Percentiles rank a stretch among this genome's conserved stretches.
Evolutionary conservation across 2,888 invertebrate species (phyloP).

Genomic region (Aquatica leii): DNA sequence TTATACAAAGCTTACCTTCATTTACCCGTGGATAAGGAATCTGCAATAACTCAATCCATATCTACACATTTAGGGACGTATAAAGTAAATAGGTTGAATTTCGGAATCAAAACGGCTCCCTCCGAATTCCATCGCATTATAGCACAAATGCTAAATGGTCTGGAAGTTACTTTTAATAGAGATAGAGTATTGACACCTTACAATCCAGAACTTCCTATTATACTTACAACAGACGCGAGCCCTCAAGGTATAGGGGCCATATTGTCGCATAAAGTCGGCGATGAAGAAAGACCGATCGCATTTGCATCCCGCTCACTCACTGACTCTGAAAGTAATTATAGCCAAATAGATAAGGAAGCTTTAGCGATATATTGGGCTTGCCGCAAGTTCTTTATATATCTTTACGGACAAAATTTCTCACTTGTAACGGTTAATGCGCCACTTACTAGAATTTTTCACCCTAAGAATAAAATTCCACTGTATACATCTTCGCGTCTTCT

Average conservation of each 20-base stretch:
- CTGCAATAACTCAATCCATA: not conserved
- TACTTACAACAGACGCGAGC: not conserved
- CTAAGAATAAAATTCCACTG: not conserved
- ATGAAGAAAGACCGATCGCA: not conserved
- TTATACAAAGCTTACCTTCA: not conserved
- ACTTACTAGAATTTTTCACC: constrained; percentile 3
- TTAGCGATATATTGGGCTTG: not conserved
- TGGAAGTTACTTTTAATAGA: not conserved
- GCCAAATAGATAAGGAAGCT: not conserved
- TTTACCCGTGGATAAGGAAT: constrained; percentile 1
- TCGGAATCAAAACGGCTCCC: not conserved
- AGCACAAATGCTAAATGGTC: not conserved
- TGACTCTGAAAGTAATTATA: not conserved
- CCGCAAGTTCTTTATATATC: not conserved
- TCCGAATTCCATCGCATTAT: constrained; percentile 4
- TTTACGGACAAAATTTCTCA: not conserved
- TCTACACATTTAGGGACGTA: constrained; percentile 1
- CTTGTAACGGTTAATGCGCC: not conserved
- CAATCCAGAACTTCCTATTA: not conserved
- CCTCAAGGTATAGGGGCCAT: not conserved
- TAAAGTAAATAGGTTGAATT: not conserved
- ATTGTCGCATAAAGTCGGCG: not conserved
- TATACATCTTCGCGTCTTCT: constrained; percentile 1
- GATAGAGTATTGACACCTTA: not conserved
- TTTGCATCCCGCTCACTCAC: not conserved